These are phyloP conservation scores for Pomatorhinus ruficollis DNA, from an alignment of 2,113 vertebrate species.

Conservation along the genomic window DNA sequence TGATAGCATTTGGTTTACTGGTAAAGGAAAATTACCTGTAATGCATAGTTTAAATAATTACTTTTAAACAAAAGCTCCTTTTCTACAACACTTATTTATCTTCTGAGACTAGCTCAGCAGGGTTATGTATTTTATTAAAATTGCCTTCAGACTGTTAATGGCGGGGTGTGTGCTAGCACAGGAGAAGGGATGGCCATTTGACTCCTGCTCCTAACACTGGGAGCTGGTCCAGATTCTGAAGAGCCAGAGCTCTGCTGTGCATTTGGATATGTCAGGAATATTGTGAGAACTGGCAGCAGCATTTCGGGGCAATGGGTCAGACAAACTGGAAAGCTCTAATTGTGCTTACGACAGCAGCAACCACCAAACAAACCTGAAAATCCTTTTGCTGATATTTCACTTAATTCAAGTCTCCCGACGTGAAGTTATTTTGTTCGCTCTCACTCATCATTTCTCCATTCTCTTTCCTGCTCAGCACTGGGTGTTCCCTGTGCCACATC, in stretches of 20 bases:
- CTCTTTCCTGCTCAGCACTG: background rate
- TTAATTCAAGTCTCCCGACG: background rate
- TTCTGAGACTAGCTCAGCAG: conserved; percentile 73
- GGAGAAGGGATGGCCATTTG: conserved; percentile 63
- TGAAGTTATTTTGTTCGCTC: conserved; percentile 8
- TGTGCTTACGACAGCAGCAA: conserved; percentile 9
- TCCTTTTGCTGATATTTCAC: conserved; percentile 1
- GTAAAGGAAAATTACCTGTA: conserved; percentile 82
- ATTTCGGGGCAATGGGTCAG: conserved; percentile 59
- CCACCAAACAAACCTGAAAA: background rate
- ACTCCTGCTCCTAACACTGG: conserved; percentile 66
- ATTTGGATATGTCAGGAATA: conserved; percentile 66
- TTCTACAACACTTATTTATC: conserved; percentile 74
- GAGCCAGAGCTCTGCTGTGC: conserved; percentile 71
- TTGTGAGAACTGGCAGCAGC: conserved; percentile 61
- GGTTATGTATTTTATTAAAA: conserved; percentile 78
- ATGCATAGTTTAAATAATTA: conserved; percentile 84
- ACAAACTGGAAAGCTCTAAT: conserved; percentile 43
- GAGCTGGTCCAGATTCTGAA: conserved; percentile 67
- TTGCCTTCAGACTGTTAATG: conserved; percentile 79
- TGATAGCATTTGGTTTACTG: conserved; percentile 76
- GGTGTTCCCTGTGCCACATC: background rate
- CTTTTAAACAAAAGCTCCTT: conserved; percentile 83
- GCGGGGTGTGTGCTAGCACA: conserved; percentile 60
- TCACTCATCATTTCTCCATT: background rate